These are phyloP conservation scores for Mastomys natalensis DNA, from an alignment of 2,113 vertebrate species.

Conservation along the genomic window DNA sequence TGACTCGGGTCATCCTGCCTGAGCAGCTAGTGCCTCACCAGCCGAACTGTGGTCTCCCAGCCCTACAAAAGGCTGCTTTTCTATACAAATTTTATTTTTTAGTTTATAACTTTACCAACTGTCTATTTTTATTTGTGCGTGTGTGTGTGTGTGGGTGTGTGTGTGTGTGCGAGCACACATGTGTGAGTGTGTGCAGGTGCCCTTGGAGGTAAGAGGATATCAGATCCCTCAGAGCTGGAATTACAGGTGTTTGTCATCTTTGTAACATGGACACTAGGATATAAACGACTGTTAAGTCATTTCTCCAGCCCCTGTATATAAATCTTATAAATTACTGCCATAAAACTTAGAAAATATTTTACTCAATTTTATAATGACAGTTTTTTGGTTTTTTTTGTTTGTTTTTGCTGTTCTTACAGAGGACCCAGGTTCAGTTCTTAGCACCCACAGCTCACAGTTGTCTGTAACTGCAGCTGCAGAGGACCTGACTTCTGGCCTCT, in stretches of 20 bases:
- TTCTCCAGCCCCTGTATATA: not conserved
- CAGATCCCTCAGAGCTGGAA: not conserved
- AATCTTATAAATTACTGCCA: constrained; percentile 1
- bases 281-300: not conserved
- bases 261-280: not conserved
- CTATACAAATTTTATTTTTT: not conserved
- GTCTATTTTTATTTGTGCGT: not conserved
- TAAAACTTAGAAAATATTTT: not conserved
- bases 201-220: not conserved
- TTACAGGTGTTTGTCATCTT: not conserved
- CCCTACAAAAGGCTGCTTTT: not conserved
- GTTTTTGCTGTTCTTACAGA: not conserved
- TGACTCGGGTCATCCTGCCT: not conserved
- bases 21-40: not conserved
- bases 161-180: no score
- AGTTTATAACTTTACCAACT: not conserved
- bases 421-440: not conserved
- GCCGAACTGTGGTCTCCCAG: no score
- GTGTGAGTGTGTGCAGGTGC: not conserved
- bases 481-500: not conserved
- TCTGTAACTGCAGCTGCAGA: not conserved
- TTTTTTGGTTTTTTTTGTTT: not conserved
- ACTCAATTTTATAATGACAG: constrained; percentile 36
- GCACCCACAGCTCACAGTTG: not conserved
- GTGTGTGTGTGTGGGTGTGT: no score